phyloP scores from a whole-genome alignment of 2,797 vertebrate species.

The Coregonus sp. region DNA sequence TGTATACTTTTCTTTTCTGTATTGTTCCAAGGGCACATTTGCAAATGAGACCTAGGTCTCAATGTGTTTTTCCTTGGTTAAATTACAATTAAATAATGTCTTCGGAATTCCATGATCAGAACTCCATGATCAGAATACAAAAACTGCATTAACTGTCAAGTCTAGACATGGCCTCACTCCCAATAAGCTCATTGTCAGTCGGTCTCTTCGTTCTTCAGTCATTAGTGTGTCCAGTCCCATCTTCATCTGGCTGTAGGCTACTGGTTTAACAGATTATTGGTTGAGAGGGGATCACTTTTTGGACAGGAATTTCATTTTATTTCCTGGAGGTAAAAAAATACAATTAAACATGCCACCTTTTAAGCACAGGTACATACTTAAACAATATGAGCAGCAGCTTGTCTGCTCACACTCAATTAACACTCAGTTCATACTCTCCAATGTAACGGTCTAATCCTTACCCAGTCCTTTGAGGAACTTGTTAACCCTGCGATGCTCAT shows the following conservation, averaged over 20 bases:
- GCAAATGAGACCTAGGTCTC: too few relatives aligned
- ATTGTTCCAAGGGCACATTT: too few relatives aligned
- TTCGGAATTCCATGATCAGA: too few relatives aligned
- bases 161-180: too few relatives aligned
- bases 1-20: too few relatives aligned
- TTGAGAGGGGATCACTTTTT: conserved; percentile 81
- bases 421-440: background rate
- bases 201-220: too few relatives aligned
- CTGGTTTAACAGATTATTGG: background rate
- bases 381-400: background rate
- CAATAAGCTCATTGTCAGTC: background rate
- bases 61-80: too few relatives aligned
- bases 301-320: conserved; percentile 96
- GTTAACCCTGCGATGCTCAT: conserved; percentile 92
- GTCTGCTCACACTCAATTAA: background rate
- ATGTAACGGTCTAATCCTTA: conserved; percentile 62
- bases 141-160: too few relatives aligned
- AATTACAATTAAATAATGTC: too few relatives aligned
- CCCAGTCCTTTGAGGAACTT: conserved; percentile 94
- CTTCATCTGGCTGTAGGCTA: background rate
- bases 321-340: conserved; percentile 76
- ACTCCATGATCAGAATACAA: too few relatives aligned
- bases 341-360: background rate
- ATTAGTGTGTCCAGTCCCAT: background rate
- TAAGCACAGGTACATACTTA: background rate